Percentiles rank a stretch among this genome's conserved stretches.
Conservation (phyloP, 1,140 invertebrate species). For the Oncopodura yosiiana region DNA sequence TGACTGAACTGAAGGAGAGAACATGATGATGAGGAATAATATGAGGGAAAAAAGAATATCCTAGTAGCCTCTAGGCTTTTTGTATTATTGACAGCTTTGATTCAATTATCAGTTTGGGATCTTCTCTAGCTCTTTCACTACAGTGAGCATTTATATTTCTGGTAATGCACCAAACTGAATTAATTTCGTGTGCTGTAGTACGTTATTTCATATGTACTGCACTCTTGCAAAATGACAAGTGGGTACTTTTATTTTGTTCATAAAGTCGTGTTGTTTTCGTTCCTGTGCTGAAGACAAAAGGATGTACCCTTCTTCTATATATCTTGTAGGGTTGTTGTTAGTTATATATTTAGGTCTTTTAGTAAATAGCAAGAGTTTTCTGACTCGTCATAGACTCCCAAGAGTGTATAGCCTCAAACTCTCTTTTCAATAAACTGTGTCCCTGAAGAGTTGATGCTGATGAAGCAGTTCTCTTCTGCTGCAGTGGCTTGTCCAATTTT, state of each 20-base stretch:
- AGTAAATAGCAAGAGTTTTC: neutral
- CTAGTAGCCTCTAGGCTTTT: constrained; percentile 21
- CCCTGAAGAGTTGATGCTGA: constrained; percentile 15
- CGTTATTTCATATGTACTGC: neutral
- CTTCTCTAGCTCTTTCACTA: neutral
- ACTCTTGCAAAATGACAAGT: neutral
- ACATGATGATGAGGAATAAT: too few species aligned
- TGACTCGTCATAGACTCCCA: constrained; percentile 12
- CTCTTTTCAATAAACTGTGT: constrained; percentile 31
- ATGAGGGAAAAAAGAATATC: too few species aligned
- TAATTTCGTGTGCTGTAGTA: neutral
- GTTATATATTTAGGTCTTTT: neutral
- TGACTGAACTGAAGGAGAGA: too few species aligned
- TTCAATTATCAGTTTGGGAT: constrained; percentile 22
- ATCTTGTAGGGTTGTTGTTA: neutral
- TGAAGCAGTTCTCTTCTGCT: neutral
- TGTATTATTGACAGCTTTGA: constrained; percentile 32
- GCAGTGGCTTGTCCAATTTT: too few species aligned
- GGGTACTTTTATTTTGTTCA: neutral
- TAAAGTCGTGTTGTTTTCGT: neutral
- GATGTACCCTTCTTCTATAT: constrained; percentile 1
- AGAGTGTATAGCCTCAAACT: constrained; percentile 32
- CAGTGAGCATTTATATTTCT: neutral
- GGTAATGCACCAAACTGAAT: neutral
- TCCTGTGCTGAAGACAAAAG: constrained; percentile 1